Conservation (phyloP, 2,113 vertebrate genomes). For the Burhinus oedicnemus region DNA sequence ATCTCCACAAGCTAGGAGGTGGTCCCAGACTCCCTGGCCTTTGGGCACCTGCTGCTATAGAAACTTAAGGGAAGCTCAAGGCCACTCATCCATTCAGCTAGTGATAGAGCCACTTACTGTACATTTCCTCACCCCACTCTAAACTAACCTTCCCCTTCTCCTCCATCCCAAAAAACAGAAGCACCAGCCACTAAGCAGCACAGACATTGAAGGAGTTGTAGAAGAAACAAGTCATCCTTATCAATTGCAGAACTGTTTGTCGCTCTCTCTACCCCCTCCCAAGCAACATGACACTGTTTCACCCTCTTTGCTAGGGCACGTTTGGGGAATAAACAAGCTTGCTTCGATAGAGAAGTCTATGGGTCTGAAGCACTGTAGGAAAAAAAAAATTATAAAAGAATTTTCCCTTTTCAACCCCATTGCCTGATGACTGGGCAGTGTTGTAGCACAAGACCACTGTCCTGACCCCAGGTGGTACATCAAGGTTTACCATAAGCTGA, state of each 20-base stretch:
- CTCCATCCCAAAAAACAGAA: background rate
- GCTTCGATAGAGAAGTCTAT: background rate
- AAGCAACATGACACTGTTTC: background rate
- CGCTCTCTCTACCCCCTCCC: background rate
- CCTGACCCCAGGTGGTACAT: background rate
- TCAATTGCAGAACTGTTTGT: background rate
- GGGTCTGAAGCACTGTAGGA: background rate
- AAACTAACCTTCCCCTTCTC: background rate
- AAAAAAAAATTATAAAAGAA: background rate
- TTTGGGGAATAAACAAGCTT: background rate
- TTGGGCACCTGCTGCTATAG: background rate
- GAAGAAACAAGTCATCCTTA: background rate
- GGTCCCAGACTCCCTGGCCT: background rate
- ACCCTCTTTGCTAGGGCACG: background rate
- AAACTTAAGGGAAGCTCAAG: background rate
- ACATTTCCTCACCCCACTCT: background rate
- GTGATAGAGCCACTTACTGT: background rate
- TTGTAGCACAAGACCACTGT: background rate
- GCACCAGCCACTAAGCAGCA: background rate
- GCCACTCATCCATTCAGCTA: background rate
- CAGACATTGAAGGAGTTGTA: accelerated
- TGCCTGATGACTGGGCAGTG: background rate
- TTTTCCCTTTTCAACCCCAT: background rate
- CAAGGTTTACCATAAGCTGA: background rate
- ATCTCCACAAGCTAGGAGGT: background rate